phyloP scores from a whole-genome alignment of 64 coral and sea anemone species.

The Porites australiensis region DNA sequence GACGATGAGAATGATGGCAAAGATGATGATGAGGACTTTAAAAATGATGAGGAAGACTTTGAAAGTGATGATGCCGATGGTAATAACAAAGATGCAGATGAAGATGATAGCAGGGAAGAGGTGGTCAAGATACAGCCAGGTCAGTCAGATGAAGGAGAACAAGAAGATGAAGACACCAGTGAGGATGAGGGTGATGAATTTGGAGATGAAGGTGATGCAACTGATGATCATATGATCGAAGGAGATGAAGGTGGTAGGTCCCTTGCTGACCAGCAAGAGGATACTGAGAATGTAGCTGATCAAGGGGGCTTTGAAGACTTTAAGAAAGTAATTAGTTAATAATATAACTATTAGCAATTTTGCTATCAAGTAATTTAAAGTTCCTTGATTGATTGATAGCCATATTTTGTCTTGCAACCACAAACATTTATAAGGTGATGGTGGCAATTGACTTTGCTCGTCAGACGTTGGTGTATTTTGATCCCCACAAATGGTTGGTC shows the following conservation, averaged over 20 bases:
- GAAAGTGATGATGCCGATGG: neutral
- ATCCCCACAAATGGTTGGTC: no score
- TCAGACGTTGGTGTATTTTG: no score
- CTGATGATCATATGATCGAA: slow-evolving; percentile 35
- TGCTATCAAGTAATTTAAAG: neutral
- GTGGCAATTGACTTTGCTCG: no score
- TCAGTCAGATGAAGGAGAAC: neutral
- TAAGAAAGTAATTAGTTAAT: slow-evolving; percentile 9
- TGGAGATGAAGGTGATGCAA: neutral
- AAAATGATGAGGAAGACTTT: neutral
- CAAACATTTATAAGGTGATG: no score
- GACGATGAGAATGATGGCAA: neutral
- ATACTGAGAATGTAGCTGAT: neutral
- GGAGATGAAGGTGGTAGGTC: slow-evolving; percentile 12
- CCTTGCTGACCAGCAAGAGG: neutral
- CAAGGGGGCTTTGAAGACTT: neutral
- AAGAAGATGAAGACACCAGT: neutral
- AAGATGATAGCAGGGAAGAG: slow-evolving; percentile 1
- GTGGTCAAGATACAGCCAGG: neutral
- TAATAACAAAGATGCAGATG: neutral
- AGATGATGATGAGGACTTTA: neutral
- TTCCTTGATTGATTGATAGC: neutral
- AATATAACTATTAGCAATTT: neutral
- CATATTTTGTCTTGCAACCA: no score
- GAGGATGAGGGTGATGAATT: slow-evolving; percentile 19